phyloP scores from a whole-genome alignment of 2,113 vertebrate species.

The Mesoclemmys tuberculata region DNA sequence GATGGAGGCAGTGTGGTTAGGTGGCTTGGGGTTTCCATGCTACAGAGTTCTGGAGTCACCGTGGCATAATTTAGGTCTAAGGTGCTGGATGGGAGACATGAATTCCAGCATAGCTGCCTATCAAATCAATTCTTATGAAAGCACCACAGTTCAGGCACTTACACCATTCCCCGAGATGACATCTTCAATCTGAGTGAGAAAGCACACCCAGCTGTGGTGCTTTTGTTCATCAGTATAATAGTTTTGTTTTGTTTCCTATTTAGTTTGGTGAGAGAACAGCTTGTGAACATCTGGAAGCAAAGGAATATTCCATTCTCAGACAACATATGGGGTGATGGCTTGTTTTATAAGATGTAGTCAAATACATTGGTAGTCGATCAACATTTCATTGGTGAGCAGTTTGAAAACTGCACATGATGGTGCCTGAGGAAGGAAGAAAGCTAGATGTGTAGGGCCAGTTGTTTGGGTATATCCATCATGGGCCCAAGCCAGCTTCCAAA shows the following conservation, averaged over 20 bases:
- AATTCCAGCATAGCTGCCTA: not conserved
- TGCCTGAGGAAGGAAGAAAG: not conserved
- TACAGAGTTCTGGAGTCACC: not conserved
- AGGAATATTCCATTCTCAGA: not conserved
- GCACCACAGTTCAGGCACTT: not conserved
- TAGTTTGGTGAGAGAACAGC: not conserved
- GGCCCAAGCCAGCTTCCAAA: not conserved
- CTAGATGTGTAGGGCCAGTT: rapidly evolving
- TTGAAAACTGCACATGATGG: not conserved
- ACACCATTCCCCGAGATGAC: not conserved
- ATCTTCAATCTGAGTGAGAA: not conserved
- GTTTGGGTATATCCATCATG: not conserved
- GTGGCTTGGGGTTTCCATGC: not conserved
- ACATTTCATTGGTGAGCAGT: not conserved
- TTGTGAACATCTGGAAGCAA: rapidly evolving
- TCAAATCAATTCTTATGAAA: not conserved
- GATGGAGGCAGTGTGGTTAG: not conserved
- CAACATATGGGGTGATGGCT: rapidly evolving
- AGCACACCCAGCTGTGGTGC: not conserved
- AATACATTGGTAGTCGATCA: not conserved
- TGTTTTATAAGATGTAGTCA: not conserved
- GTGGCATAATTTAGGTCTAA: rapidly evolving
- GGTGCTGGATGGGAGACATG: not conserved
- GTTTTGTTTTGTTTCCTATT: not conserved
- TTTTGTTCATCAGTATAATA: not conserved